Conservation (phyloP, 2,888 invertebrate species). For the Leucophenga maculata region DNA sequence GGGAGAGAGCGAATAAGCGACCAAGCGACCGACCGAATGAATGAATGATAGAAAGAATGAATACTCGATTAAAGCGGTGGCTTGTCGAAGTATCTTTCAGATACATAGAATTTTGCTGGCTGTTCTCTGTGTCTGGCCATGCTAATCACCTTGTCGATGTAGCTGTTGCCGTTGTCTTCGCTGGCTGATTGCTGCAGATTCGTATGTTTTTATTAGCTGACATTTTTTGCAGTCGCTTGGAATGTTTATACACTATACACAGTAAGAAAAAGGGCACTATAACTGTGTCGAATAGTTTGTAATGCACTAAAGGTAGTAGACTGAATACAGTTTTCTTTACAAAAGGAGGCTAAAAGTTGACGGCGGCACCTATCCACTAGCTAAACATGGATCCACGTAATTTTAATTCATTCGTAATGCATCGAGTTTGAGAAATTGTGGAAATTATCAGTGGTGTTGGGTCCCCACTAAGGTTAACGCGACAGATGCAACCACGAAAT, state of each 20-base stretch:
- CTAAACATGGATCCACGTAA: too few species aligned
- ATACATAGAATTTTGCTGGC: background rate
- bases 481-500: too few species aligned
- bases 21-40: background rate
- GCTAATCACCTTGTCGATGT: background rate
- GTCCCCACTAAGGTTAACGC: too few species aligned
- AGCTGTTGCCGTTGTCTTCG: background rate
- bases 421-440: too few species aligned
- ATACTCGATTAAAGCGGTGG: background rate
- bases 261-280: background rate
- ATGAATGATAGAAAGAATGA: background rate
- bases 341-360: too few species aligned
- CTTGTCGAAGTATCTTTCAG: too few species aligned
- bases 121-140: slow-evolving; percentile 1
- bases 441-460: too few species aligned
- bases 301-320: too few species aligned
- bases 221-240: background rate
- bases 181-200: background rate
- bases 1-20: background rate
- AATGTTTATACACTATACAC: background rate
- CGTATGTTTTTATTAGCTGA: slow-evolving; percentile 14
- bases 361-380: too few species aligned
- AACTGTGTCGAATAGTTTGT: too few species aligned
- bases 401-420: too few species aligned
- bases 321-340: too few species aligned